Evolutionary conservation across 2,888 invertebrate genomes (phyloP).

Genomic region (Netelia virgata): DNA sequence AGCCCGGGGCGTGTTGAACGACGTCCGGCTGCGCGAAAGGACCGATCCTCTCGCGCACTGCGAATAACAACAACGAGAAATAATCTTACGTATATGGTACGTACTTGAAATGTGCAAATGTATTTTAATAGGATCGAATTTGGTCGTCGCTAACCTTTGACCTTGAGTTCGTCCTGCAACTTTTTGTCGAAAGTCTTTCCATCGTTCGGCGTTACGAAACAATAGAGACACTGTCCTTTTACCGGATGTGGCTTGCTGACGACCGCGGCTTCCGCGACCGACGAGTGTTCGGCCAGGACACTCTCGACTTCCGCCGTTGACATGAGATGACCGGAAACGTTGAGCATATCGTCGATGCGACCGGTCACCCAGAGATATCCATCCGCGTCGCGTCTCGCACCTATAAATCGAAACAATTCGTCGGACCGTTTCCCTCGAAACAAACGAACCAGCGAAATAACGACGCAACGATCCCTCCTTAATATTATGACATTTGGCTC

Average conservation of each 20-base stretch:
- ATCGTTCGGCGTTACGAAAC: constrained; percentile 97
- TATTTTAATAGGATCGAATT: neutral
- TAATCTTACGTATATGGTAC: neutral
- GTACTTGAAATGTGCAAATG: neutral
- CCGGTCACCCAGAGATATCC: constrained; percentile 99
- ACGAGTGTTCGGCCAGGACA: constrained; percentile 91
- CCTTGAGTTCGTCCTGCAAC: constrained; percentile 90
- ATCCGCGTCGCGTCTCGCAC: constrained; percentile 95
- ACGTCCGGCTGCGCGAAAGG: constrained; percentile 98
- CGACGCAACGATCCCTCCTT: neutral
- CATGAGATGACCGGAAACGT: constrained; percentile 99
- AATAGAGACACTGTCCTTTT: constrained; percentile 99
- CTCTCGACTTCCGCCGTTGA: constrained; percentile 98
- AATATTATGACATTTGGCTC: constrained; percentile 8
- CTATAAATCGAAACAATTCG: constrained; percentile 85
- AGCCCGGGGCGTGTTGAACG: constrained; percentile 96
- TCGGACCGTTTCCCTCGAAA: neutral
- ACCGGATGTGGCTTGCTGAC: constrained; percentile 97
- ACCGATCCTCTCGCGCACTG: constrained; percentile 96
- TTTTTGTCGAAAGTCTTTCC: constrained; percentile 90
- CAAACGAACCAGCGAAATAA: neutral
- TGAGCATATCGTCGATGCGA: constrained; percentile 99
- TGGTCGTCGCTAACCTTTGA: constrained; percentile 79
- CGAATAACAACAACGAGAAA: constrained; percentile 72
- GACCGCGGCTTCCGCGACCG: constrained; percentile 97